Evolutionary conservation across 2,797 vertebrate genomes (phyloP).

Genomic region (Echiichthys vipera): DNA sequence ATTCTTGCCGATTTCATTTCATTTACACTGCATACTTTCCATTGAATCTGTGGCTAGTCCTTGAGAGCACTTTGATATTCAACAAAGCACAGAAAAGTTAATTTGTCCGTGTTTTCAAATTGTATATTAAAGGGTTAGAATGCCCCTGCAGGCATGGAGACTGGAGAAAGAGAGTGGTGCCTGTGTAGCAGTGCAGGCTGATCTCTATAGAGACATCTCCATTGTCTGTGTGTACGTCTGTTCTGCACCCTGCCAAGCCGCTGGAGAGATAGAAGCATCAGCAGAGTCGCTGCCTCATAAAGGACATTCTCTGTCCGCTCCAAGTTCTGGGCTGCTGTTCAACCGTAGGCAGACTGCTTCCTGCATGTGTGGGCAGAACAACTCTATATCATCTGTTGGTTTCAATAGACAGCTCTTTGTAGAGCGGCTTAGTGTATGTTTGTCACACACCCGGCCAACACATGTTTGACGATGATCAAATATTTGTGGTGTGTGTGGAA

Average conservation of each 20-base stretch:
- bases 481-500: conserved; percentile 68
- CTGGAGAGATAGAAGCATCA: conserved; percentile 61
- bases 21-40: conserved; percentile 48
- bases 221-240: conserved; percentile 72
- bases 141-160: conserved; percentile 49
- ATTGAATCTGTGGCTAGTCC: conserved; percentile 33
- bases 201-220: conserved; percentile 66
- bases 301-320: conserved; percentile 69
- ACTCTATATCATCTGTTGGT: conserved; percentile 75
- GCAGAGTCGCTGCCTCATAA: conserved; percentile 67
- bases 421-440: conserved; percentile 65
- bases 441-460: conserved; percentile 70
- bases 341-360: conserved; percentile 76
- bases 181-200: conserved; percentile 50
- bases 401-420: conserved; percentile 73
- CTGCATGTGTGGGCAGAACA: conserved; percentile 74
- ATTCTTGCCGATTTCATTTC: conserved; percentile 39
- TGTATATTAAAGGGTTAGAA: conserved; percentile 49
- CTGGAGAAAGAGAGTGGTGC: conserved; percentile 25
- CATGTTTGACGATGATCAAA: conserved; percentile 81
- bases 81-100: conserved; percentile 52
- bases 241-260: conserved; percentile 63
- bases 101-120: conserved; percentile 54
- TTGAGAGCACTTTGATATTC: conserved; percentile 50
- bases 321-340: conserved; percentile 75